These are phyloP conservation scores for Alosa alosa DNA, from an alignment of 2,113 vertebrate genomes.

Conservation along the genomic window DNA sequence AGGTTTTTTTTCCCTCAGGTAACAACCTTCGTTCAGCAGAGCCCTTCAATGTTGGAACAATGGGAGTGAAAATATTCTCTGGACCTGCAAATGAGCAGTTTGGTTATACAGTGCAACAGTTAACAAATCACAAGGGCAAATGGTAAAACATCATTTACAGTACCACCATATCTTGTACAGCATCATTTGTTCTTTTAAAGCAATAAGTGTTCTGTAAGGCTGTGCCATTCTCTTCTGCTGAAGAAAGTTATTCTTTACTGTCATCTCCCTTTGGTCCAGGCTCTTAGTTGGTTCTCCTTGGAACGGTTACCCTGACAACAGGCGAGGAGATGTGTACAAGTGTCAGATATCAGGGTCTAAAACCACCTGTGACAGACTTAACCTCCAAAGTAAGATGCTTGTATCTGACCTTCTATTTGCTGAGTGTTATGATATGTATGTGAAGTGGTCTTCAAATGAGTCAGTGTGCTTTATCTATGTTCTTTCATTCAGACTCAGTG, in stretches of 20 bases:
- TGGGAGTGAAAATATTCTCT: slow-evolving; percentile 79
- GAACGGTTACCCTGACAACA: slow-evolving; percentile 75
- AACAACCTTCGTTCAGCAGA: neutral
- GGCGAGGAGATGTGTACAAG: slow-evolving; percentile 79
- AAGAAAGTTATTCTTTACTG: neutral
- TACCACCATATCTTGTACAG: neutral
- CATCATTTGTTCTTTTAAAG: neutral
- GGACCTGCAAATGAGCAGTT: slow-evolving; percentile 80
- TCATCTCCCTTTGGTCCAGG: slow-evolving; percentile 55
- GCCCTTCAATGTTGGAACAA: slow-evolving; percentile 83
- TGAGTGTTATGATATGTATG: neutral
- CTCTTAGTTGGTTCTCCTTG: slow-evolving; percentile 80
- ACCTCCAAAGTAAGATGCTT: slow-evolving; percentile 71
- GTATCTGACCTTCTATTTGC: neutral
- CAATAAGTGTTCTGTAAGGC: neutral
- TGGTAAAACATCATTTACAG: slow-evolving; percentile 72
- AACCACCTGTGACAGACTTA: slow-evolving; percentile 69
- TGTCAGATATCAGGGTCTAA: slow-evolving; percentile 62
- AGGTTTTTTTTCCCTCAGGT: neutral
- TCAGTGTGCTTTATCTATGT: neutral
- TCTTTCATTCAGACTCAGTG: slow-evolving; percentile 28
- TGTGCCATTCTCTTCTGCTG: neutral
- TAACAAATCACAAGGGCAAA: slow-evolving; percentile 78
- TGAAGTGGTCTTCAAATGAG: neutral
- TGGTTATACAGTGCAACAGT: slow-evolving; percentile 85